Conservation (phyloP, 2,797 vertebrate genomes). For the Champsocephalus gunnari region DNA sequence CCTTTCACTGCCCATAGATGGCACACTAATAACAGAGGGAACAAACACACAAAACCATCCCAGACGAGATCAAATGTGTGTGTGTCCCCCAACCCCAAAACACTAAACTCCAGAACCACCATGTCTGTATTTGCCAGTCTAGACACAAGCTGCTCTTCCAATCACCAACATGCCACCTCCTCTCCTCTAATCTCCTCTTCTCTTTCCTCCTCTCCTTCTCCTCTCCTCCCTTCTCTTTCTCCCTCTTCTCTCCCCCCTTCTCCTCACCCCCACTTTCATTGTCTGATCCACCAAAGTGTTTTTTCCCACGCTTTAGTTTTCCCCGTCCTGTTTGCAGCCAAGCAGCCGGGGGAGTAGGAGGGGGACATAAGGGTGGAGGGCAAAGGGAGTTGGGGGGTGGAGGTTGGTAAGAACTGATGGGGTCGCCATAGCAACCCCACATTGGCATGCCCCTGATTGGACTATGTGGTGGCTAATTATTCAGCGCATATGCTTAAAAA, state of each 20-base stretch:
- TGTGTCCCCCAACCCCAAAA: slow-evolving; percentile 43
- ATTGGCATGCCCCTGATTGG: slow-evolving; percentile 84
- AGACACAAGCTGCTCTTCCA: slow-evolving; percentile 74
- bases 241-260: not conserved
- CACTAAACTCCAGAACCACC: slow-evolving; percentile 64
- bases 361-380: slow-evolving; percentile 6
- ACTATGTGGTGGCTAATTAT: slow-evolving; percentile 83
- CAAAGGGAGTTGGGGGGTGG: slow-evolving; percentile 8
- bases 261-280: slow-evolving; percentile 64
- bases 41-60: slow-evolving; percentile 23
- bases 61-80: slow-evolving; percentile 54
- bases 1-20: slow-evolving; percentile 45
- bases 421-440: slow-evolving; percentile 81
- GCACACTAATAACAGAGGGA: slow-evolving; percentile 38
- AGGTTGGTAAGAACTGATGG: slow-evolving; percentile 66
- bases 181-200: not conserved
- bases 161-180: slow-evolving; percentile 42
- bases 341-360: slow-evolving; percentile 26
- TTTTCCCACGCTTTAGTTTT: slow-evolving; percentile 84
- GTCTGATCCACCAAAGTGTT: slow-evolving; percentile 74
- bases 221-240: slow-evolving; percentile 2
- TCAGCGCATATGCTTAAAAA: slow-evolving; percentile 83
- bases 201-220: not conserved
- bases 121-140: slow-evolving; percentile 59
- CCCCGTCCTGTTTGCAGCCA: slow-evolving; percentile 77